Evolutionary conservation across 2,113 vertebrate species (phyloP).

Genomic region (Muntiacus reevesi): DNA sequence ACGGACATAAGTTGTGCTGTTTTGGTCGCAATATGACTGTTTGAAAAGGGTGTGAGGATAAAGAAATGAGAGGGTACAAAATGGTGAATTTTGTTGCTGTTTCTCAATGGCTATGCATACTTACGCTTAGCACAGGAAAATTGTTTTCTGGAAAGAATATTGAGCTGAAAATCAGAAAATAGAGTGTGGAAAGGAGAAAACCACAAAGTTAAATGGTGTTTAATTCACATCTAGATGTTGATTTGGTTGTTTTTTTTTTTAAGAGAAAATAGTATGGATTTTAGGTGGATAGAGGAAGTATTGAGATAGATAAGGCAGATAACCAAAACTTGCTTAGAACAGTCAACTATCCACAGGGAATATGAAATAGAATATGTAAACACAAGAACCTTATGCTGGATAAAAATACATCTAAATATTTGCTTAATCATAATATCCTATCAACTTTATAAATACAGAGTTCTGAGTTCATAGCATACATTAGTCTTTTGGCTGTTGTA

Average conservation of each 20-base stretch:
- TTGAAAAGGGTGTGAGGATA: conserved; percentile 40
- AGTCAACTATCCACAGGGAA: not conserved
- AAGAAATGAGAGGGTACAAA: conserved; percentile 29
- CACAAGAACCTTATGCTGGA: not conserved
- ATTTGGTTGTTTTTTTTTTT: not conserved
- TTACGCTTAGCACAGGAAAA: not conserved
- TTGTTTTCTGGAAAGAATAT: conserved; percentile 15
- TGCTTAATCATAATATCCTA: not conserved
- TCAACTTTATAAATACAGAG: not conserved
- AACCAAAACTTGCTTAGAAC: not conserved
- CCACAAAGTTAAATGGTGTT: not conserved
- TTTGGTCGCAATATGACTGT: conserved; percentile 7
- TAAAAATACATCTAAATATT: not conserved
- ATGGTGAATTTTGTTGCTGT: conserved; percentile 45
- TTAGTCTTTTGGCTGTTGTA: not conserved
- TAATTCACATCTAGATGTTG: not conserved
- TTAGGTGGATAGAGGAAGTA: not conserved
- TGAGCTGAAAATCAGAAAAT: conserved; percentile 8
- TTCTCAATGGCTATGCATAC: not conserved
- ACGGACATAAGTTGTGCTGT: conserved; percentile 15
- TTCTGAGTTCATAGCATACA: not conserved
- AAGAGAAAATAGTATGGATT: not conserved
- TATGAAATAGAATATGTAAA: not conserved
- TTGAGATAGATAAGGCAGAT: not conserved
- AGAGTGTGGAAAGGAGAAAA: not conserved